phyloP scores from a whole-genome alignment of 2,113 vertebrate genomes.

The Ammodytes dubius region DNA sequence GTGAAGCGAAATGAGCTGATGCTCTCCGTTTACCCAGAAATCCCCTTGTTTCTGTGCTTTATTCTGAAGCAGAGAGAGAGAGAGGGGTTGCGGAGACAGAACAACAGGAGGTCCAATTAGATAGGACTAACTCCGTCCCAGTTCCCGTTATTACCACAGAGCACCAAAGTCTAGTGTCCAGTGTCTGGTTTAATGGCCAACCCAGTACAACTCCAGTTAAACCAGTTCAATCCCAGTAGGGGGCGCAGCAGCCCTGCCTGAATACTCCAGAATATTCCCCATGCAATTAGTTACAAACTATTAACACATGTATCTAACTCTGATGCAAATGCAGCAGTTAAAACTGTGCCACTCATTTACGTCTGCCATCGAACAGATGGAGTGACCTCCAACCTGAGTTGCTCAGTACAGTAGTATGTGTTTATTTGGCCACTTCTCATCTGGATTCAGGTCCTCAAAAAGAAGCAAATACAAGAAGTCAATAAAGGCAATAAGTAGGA shows the following conservation, averaged over 20 bases:
- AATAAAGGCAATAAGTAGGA: constrained; percentile 25
- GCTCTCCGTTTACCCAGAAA: constrained; percentile 50
- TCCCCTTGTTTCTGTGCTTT: constrained; percentile 21
- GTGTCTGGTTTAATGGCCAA: constrained; percentile 24
- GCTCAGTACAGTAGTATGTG: constrained; percentile 54
- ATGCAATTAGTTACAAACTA: constrained; percentile 24
- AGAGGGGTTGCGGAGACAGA: neutral
- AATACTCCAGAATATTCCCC: constrained; percentile 34
- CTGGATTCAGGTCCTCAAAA: constrained; percentile 38
- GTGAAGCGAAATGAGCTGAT: constrained; percentile 8
- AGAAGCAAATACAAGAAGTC: constrained; percentile 16
- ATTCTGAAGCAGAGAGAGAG: constrained; percentile 3
- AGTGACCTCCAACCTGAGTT: constrained; percentile 34
- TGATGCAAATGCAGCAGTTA: neutral
- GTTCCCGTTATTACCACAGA: constrained; percentile 31
- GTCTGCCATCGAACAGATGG: neutral
- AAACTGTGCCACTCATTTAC: neutral
- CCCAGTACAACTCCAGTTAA: constrained; percentile 74
- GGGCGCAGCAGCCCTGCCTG: constrained; percentile 73
- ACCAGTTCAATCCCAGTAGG: constrained; percentile 81
- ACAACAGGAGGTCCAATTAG: constrained; percentile 26
- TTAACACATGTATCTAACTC: neutral
- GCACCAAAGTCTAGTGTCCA: constrained; percentile 26
- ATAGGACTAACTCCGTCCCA: constrained; percentile 29
- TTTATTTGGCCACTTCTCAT: constrained; percentile 57